Evolutionary conservation across 35 echinoderm and acorn worm genomes (phyloP).

Genomic region (Heliocidaris tuberculata): DNA sequence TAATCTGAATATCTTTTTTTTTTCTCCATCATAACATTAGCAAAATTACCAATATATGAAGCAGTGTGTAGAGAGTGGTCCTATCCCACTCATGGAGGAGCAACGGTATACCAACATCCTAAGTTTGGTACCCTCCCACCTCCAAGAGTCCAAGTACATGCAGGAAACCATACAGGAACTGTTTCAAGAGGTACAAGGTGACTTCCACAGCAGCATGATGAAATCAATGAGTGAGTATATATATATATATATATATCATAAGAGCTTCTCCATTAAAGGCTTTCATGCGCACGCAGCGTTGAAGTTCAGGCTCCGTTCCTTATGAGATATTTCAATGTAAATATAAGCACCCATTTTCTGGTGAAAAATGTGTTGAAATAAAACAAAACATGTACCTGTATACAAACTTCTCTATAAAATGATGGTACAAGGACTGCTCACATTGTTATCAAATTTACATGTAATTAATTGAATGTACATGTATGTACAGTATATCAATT

Average conservation of each 20-base stretch:
- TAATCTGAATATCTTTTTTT: neutral
- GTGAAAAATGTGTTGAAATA: too few species aligned
- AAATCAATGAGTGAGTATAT: conserved; percentile 91
- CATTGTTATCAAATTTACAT: too few species aligned
- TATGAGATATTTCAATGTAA: too few species aligned
- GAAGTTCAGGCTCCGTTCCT: too few species aligned
- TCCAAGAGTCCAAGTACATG: conserved; percentile 60
- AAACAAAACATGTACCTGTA: too few species aligned
- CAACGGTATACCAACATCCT: conserved; percentile 87
- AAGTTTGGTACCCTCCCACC: conserved; percentile 66
- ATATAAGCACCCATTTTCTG: too few species aligned
- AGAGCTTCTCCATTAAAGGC: neutral
- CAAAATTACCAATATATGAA: conserved; percentile 96
- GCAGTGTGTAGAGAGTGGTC: conserved; percentile 93
- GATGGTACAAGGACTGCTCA: too few species aligned
- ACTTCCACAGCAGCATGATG: conserved; percentile 86
- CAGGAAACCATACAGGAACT: conserved; percentile 78
- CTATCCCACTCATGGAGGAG: conserved; percentile 71
- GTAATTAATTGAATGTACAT: too few species aligned
- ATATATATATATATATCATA: too few species aligned
- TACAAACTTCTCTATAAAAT: too few species aligned
- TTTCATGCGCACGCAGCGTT: too few species aligned
- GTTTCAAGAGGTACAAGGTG: conserved; percentile 77
- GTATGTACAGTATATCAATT: too few species aligned
- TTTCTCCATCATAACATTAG: conserved; percentile 41